phyloP scores from a whole-genome alignment of 2,888 invertebrate species.

The Subacronicta megacephala region DNA sequence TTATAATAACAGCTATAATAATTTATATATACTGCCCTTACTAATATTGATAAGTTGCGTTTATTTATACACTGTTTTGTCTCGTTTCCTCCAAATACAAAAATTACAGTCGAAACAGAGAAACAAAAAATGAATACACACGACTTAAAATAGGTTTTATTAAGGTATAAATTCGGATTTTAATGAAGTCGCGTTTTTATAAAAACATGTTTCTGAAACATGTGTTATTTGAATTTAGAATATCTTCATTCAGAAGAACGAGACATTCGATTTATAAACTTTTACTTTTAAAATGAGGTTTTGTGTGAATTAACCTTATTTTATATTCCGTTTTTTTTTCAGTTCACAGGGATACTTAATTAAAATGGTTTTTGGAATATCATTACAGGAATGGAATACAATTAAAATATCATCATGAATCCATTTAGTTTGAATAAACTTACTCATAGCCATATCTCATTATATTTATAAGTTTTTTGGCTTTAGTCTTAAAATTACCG shows the following conservation, averaged over 20 bases:
- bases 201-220: constrained; percentile 7
- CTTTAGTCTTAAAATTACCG: constrained; percentile 25
- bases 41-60: too few relatives aligned
- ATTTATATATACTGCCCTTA: constrained; percentile 13
- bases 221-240: not conserved
- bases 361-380: not conserved
- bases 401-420: constrained; percentile 18
- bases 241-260: not conserved
- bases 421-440: constrained; percentile 6
- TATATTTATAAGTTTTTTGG: constrained; percentile 28
- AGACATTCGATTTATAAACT: too few relatives aligned
- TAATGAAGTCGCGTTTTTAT: too few relatives aligned
- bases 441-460: constrained; percentile 46
- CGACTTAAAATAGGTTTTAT: too few relatives aligned
- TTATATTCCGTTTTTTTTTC: too few relatives aligned
- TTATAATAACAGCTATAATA: constrained; percentile 30
- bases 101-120: too few relatives aligned
- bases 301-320: too few relatives aligned
- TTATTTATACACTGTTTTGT: too few relatives aligned
- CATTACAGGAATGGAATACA: not conserved
- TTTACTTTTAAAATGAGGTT: too few relatives aligned
- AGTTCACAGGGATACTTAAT: not conserved
- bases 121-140: too few relatives aligned
- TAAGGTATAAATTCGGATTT: constrained; percentile 53
- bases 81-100: too few relatives aligned